Evolutionary conservation across 2,797 vertebrate species (phyloP), one percentile per base, ranked within the genome.

Genomic region (Gymnoscopelus braueri): DNA sequence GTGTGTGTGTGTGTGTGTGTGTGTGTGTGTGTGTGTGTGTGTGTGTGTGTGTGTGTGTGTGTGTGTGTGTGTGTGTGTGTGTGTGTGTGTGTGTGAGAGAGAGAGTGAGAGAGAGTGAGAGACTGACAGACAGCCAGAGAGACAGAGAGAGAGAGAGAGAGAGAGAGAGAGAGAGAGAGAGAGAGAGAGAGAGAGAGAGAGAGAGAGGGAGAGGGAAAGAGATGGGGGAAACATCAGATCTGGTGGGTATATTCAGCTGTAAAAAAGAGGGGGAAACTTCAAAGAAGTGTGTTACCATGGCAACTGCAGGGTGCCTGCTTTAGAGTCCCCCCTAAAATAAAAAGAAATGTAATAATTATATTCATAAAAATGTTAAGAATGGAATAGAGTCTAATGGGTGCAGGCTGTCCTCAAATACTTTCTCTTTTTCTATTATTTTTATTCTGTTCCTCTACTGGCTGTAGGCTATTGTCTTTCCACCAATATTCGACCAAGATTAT

Each of bases 231-330:
- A 81, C 81, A 81, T 78, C 78, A 87, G 86, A 90, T 90, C 89
- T 88, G 88, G 82, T 88, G 88, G 79, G 89, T 87, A 86, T 86
- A 88, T 89, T 88, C 87, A 85, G 81, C 82, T 90, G 84, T 77
- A 88, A 84, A 90, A 87, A 76, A 71, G 50, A 23, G 83, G 78
- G 75, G 58, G 78, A 84, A 80, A 88, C 86, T 89, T 91, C 90
- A 91, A 91, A 91, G 88, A 86, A 79, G 78, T 66, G 54, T 3
- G 92, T 93, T 93, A 87, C 91, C 89, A 94, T 93, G 88, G 92
- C 87, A 93, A 94, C 92, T 85, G 88, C 74, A 77, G 82, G 80
- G 84, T 75, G 85, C 86, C 87, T 82, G 82, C 83, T 88, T 85
- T 77, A 81, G 88, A 89, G 80, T 72, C 66, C 82, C 80, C 52